Percentiles rank a stretch among this genome's conserved stretches.
phyloP scores from a whole-genome alignment of 2,113 vertebrate species.

The Phoenicopterus ruber region DNA sequence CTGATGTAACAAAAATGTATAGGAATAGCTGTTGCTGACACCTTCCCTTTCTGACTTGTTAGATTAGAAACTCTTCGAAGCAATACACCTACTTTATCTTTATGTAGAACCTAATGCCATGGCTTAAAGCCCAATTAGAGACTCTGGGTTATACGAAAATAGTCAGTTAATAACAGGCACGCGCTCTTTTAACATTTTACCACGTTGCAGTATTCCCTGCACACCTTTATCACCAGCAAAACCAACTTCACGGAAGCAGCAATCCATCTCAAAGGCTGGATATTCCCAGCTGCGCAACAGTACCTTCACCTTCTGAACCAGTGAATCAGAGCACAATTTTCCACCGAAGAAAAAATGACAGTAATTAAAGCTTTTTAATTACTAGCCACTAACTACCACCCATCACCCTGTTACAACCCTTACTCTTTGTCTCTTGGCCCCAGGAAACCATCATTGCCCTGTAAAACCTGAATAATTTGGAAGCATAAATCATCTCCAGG shows the following conservation, averaged over 20 bases:
- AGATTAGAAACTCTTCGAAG: neutral
- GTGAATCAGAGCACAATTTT: neutral
- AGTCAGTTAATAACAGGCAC: neutral
- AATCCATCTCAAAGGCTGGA: neutral
- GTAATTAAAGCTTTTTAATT: conserved; percentile 11
- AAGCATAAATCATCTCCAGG: neutral
- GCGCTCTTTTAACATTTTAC: accelerated
- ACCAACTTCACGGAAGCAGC: neutral
- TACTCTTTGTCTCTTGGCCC: neutral
- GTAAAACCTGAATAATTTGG: neutral
- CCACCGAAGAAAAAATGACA: neutral
- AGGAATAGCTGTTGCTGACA: neutral
- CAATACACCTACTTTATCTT: neutral
- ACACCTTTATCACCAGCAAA: neutral
- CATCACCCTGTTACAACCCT: neutral
- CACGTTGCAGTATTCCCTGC: accelerated
- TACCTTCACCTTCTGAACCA: neutral
- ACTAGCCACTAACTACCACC: neutral
- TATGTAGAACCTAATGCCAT: neutral
- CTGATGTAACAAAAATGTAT: neutral
- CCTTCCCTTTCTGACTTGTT: neutral
- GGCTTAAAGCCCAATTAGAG: neutral
- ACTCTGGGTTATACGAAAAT: accelerated
- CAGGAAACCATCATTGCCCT: neutral
- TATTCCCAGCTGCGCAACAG: neutral